Conservation (phyloP, 2,113 vertebrate genomes). For the Mixornis gularis region DNA sequence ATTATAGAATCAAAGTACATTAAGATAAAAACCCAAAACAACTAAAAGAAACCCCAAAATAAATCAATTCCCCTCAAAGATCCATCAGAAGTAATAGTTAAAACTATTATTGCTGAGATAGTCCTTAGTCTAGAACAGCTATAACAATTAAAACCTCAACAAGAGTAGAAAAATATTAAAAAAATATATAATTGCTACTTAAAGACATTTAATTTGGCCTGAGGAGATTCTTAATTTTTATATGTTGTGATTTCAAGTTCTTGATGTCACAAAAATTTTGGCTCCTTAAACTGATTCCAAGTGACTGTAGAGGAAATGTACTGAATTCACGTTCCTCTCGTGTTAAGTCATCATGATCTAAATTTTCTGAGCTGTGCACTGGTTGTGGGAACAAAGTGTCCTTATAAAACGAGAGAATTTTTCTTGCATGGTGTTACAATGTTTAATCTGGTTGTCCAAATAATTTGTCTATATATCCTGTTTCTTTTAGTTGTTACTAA, state of each 20-base stretch:
- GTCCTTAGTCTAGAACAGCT: too few species aligned
- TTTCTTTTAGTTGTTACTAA: neutral
- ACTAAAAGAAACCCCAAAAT: rapidly evolving
- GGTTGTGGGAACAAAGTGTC: neutral
- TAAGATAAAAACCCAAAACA: neutral
- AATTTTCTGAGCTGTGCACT: neutral
- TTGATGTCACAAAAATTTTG: neutral
- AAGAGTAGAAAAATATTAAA: neutral
- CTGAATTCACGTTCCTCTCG: neutral
- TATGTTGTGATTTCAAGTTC: neutral
- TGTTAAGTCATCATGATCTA: neutral
- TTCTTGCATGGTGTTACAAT: neutral
- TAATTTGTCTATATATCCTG: neutral
- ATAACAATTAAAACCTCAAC: neutral
- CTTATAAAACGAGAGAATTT: neutral
- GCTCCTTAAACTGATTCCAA: neutral
- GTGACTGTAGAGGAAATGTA: neutral
- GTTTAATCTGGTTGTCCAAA: neutral
- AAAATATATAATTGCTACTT: neutral
- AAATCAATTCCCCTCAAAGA: neutral
- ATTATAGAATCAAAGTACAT: neutral
- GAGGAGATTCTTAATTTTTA: neutral
- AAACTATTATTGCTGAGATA: neutral
- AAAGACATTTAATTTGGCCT: neutral
- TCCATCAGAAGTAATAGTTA: neutral